Conservation (phyloP, 2,888 invertebrate genomes). For the Trilocha varians region DNA sequence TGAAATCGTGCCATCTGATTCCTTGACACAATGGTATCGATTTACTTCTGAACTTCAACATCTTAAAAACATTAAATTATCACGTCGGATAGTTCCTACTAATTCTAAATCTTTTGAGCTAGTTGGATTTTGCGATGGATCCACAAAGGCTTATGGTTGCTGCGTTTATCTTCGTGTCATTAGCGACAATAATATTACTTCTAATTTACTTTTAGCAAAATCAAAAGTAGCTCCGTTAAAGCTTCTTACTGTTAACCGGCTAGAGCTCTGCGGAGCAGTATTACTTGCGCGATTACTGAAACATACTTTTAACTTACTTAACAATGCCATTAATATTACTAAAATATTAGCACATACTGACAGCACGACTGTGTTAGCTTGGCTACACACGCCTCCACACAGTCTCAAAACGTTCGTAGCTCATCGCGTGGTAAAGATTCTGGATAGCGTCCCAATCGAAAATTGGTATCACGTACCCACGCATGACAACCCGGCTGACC, state of each 20-base stretch:
- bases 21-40: too few species aligned
- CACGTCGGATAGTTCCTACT: not conserved
- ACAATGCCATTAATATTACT: not conserved
- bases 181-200: not conserved
- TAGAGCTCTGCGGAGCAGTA: not conserved
- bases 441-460: not conserved
- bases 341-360: not conserved
- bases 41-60: too few species aligned
- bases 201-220: not conserved
- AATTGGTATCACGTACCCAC: slow-evolving; percentile 1
- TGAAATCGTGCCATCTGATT: not conserved
- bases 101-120: not conserved
- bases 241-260: not conserved
- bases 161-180: not conserved
- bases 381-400: not conserved
- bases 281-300: not conserved
- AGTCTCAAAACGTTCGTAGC: not conserved
- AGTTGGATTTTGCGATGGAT: slow-evolving; percentile 1
- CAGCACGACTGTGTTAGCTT: not conserved
- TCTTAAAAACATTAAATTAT: not conserved
- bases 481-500: slow-evolving; percentile 3
- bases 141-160: not conserved
- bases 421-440: not conserved
- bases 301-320: not conserved
- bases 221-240: slow-evolving; percentile 2